Base-by-base conservation (phyloP, 2,797 vertebrate genomes). In the Smutsia gigantea region DNA sequence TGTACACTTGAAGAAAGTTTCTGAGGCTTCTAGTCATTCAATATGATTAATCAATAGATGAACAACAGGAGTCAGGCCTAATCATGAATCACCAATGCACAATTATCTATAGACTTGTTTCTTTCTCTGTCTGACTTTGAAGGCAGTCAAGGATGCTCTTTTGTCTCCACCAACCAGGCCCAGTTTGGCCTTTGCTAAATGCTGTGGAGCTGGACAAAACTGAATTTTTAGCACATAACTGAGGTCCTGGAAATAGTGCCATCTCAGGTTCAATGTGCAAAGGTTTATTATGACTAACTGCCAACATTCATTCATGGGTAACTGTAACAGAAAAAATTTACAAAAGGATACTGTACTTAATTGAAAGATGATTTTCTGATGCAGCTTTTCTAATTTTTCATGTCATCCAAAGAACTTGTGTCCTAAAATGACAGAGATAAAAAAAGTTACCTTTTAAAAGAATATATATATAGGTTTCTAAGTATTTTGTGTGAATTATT, bases 311-410 rank as follows among this genome's bases (percentile, higher is more conserved):
- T 90, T 89, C 49, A 69, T 68, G 68, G 95, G 46, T 86, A 91
- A 87, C 13, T 83, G 49, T 57, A 53, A 87, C 75, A 85, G 83
- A 93, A 93, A 88, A 87, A 71, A 93, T 95, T 94, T 37, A 90
- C 19, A 53, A 84, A 79, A 86, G 37, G 55, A 87, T 84, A 39
- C n/a, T 71, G 18, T 69, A 74, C 88, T 87, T 92, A 89, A 29
- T 53, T 79, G 51, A 64, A 94, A 84, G 61, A 64, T 79, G 31
- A 12, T 59, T 96, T 90, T 46, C 46, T 49, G 29, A 59, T 74
- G 25, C 13, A 93, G 79, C 23, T 93, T 88, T 94, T 93, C 64
- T 72, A 69, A 63, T 27, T 23, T 75, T 95, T 94, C 78, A 92
- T 61, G 51, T 84, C 37, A 79, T 55, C 37, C n/a, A 91, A 64